Evolutionary conservation across 2,113 vertebrate species (phyloP).

Genomic region (Centropus unirufus): DNA sequence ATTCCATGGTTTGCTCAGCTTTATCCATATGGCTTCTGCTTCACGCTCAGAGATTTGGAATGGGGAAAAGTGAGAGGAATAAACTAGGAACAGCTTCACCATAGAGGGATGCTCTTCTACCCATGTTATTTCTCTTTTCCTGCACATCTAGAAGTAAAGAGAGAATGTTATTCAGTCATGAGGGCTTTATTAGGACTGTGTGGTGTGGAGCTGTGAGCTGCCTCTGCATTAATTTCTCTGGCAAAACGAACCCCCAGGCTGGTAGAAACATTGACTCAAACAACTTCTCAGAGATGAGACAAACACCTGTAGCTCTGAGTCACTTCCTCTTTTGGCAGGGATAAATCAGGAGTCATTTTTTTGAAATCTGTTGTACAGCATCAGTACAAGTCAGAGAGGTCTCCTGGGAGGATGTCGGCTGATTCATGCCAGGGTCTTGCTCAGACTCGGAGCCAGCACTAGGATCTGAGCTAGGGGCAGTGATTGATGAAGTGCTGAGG

Average conservation of each 20-base stretch:
- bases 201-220: background rate
- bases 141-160: background rate
- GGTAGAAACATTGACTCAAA: background rate
- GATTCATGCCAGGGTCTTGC: background rate
- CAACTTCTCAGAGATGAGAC: background rate
- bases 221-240: background rate
- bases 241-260: background rate
- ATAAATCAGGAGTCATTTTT: background rate
- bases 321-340: background rate
- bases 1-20: background rate
- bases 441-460: background rate
- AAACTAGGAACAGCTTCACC: background rate
- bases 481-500: too few species aligned
- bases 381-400: background rate
- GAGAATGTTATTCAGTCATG: background rate
- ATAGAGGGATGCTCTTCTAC: background rate
- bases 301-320: background rate
- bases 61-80: background rate
- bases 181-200: background rate
- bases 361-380: background rate
- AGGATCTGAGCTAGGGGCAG: background rate
- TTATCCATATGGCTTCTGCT: conserved; percentile 6
- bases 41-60: background rate
- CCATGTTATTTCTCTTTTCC: background rate
- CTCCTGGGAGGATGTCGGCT: background rate